phyloP scores from a whole-genome alignment of 1,140 invertebrate genomes.

The Pachyrhynchus sulphureomaculatus region DNA sequence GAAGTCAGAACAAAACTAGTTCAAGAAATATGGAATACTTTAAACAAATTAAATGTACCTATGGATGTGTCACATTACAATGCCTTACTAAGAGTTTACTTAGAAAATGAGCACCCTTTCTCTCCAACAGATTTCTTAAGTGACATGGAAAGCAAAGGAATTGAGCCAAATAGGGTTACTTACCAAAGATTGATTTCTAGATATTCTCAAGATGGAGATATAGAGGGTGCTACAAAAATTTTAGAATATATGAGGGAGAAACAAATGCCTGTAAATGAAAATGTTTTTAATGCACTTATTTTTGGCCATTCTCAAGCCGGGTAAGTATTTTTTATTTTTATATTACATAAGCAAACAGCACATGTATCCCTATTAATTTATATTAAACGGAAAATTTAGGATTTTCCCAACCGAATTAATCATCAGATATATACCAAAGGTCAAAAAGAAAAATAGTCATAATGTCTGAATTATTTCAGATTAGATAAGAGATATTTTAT shows the following conservation, averaged over 20 bases:
- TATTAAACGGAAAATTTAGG: too few relatives aligned
- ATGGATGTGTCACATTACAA: slow-evolving; percentile 86
- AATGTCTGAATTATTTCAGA: too few relatives aligned
- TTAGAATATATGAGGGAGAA: slow-evolving; percentile 80
- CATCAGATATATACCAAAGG: too few relatives aligned
- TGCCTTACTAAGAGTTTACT: slow-evolving; percentile 75
- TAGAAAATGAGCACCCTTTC: slow-evolving; percentile 82
- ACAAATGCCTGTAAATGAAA: slow-evolving; percentile 73
- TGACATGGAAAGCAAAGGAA: slow-evolving; percentile 69
- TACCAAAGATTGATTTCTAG: slow-evolving; percentile 78
- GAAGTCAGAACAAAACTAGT: slow-evolving; percentile 71
- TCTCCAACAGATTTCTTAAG: slow-evolving; percentile 73
- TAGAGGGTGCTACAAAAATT: slow-evolving; percentile 77
- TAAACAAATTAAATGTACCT: slow-evolving; percentile 70
- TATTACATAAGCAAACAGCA: too few relatives aligned
- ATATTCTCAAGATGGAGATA: slow-evolving; percentile 80
- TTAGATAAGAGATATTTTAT: too few relatives aligned
- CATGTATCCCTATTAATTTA: too few relatives aligned
- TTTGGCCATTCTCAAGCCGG: slow-evolving; percentile 70
- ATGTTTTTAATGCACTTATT: slow-evolving; percentile 80
- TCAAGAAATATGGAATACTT: slow-evolving; percentile 73
- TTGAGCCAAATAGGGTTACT: slow-evolving; percentile 81
- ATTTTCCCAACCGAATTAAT: too few relatives aligned
- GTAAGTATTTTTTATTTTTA: too few relatives aligned
- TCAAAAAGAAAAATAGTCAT: too few relatives aligned